Conservation (phyloP, 2,888 invertebrate genomes). For the Oscheius sp. region DNA sequence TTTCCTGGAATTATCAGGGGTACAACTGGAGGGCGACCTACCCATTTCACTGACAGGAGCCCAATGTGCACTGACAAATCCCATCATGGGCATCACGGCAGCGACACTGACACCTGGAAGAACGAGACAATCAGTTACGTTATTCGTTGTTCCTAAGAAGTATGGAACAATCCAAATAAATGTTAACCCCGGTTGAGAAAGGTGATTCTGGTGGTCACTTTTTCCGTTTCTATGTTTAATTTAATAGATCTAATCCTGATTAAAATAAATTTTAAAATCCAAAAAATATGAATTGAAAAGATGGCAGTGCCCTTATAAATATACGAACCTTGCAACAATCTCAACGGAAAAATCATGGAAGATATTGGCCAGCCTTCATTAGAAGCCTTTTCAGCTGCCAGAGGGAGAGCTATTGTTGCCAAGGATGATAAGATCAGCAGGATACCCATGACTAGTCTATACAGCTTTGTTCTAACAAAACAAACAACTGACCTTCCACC, state of each 20-base stretch:
- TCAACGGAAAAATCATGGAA: conserved; percentile 10
- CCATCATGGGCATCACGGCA: conserved; percentile 53
- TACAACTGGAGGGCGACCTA: conserved; percentile 1
- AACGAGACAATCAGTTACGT: no score
- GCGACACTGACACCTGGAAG: conserved; percentile 42
- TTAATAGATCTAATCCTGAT: not conserved
- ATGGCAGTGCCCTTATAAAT: not conserved
- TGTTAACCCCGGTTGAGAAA: no score
- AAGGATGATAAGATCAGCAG: conserved; percentile 39
- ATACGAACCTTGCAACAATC: conserved; percentile 23
- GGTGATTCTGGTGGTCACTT: no score
- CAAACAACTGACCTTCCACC: conserved; percentile 31
- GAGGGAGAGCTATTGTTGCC: conserved; percentile 38
- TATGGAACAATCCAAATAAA: no score
- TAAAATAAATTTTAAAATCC: not conserved
- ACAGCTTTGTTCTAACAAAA: not conserved
- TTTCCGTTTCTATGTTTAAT: no score
- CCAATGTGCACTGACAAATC: conserved; percentile 51
- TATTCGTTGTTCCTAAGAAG: no score
- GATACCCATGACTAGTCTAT: conserved; percentile 36
- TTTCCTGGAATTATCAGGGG: conserved; percentile 39
- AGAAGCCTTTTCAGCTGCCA: conserved; percentile 11
- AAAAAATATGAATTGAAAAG: not conserved
- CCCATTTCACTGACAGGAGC: conserved; percentile 53
- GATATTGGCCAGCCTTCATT: conserved; percentile 21